Percentiles rank a stretch among this genome's conserved stretches.
Evolutionary conservation across 2,797 vertebrate genomes (phyloP).

Genomic region (Intellagama lesueurii): DNA sequence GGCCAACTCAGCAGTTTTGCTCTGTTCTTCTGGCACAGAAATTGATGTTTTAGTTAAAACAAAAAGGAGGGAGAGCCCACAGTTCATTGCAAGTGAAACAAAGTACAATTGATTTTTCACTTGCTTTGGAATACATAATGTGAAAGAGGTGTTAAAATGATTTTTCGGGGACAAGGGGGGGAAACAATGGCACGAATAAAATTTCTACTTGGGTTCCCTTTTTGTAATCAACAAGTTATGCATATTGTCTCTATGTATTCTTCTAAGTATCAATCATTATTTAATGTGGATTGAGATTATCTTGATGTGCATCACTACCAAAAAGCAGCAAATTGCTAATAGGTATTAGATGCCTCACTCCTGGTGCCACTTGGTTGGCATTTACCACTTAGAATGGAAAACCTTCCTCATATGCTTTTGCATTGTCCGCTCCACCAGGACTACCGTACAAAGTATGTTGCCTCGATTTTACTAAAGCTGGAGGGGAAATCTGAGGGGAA

Average conservation of each 20-base stretch:
- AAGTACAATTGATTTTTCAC: constrained; percentile 43
- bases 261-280: constrained; percentile 7
- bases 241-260: constrained; percentile 8
- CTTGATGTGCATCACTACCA: not conserved
- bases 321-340: not conserved
- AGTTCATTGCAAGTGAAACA: constrained; percentile 44
- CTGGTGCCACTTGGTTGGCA: too few species aligned
- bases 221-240: constrained; percentile 40
- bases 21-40: constrained; percentile 63
- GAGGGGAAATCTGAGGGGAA: too few species aligned
- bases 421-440: too few species aligned
- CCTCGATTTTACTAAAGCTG: too few species aligned
- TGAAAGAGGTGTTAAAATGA: constrained; percentile 53
- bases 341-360: not conserved
- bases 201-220: constrained; percentile 38
- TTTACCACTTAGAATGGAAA: too few species aligned
- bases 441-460: too few species aligned
- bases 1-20: constrained; percentile 70
- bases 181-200: constrained; percentile 40
- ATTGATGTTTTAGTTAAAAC: constrained; percentile 61
- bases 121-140: constrained; percentile 33
- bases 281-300: not conserved
- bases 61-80: constrained; percentile 23
- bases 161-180: not conserved
- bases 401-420: too few species aligned